Base-by-base conservation (phyloP, 2,113 vertebrate species). In the Phrynosoma blainvillii region DNA sequence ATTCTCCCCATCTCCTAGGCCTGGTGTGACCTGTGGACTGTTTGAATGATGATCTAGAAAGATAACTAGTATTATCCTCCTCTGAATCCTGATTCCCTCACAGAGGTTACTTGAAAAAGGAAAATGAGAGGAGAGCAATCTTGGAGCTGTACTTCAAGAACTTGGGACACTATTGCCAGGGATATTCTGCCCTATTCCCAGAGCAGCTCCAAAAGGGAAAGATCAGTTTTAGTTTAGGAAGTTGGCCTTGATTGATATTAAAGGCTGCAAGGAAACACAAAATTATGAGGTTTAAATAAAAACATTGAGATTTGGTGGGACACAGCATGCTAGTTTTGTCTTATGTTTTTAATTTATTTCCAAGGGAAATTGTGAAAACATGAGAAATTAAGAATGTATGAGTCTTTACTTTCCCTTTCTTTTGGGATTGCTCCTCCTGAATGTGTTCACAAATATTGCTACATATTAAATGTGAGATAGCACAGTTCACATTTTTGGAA, bases 211-310 rank as follows among this genome's bases (percentile, higher is more conserved):
- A 21, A 23, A 78, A 78, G 21, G 42, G 42, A 12, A 32, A 8
- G 40, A 52, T 42, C 27, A 23, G 9, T 4, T 25, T 40, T 78
- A 2, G 23, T 10, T 78, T 59, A 32, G 54, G 78, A 56, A 59
- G 7, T 32, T 32, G 2, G 16, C 9, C 18, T 32, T n/a, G 3
- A 59, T 18, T 32, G 27, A 56, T 32, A 5, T 2, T 23, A 25
- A 25, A 36, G 36, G 77, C 73, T 89, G 82, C 90, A 88, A 93
- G 85, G n/a, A 89, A 87, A 79, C 74, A 5, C 27, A 88, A 23
- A 62, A 80, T 62, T 70, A 87, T 71, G 79, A 90, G n/a, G 68
- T 32, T 9, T 21, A 89, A 78, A 27, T 85, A 89, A 62, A 82
- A 47, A 5, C 75, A 62, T 70, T 74, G 71, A 91, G 82, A 70